These are phyloP conservation scores for Leistus spinibarbis DNA, from an alignment of 2,888 invertebrate genomes.

Conservation along the genomic window DNA sequence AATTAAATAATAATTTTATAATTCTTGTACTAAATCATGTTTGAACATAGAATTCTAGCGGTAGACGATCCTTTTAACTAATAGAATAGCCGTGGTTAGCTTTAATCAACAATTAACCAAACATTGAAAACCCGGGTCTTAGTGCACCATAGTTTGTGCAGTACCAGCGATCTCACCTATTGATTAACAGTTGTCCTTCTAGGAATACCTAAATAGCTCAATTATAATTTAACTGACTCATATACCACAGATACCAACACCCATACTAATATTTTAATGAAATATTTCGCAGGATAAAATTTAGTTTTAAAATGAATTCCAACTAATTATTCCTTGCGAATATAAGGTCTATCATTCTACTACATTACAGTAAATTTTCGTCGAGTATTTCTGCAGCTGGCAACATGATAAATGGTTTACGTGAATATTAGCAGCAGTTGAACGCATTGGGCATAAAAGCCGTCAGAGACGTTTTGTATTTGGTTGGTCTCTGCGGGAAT, in stretches of 20 bases:
- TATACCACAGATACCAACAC: neutral
- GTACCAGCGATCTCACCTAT: too few relatives aligned
- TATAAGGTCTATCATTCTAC: conserved; percentile 18
- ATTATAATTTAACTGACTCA: too few relatives aligned
- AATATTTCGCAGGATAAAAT: neutral
- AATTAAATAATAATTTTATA: too few relatives aligned
- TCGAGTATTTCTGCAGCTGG: conserved; percentile 17
- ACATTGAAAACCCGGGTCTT: too few relatives aligned
- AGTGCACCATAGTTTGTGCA: too few relatives aligned
- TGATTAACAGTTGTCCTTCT: too few relatives aligned
- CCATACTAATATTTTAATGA: neutral
- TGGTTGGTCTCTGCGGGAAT: neutral
- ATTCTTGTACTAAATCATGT: too few relatives aligned
- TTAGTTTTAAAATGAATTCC: neutral
- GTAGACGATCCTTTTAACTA: too few relatives aligned
- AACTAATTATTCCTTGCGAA: neutral
- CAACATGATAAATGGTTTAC: conserved; percentile 29
- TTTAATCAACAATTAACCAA: too few relatives aligned
- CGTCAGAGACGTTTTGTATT: neutral
- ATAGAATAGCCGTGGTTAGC: too few relatives aligned
- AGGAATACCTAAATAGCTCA: too few relatives aligned
- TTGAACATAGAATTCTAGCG: too few relatives aligned
- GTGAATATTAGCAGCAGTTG: neutral
- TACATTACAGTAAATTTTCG: conserved; percentile 16
- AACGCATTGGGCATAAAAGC: neutral